Percentiles rank a stretch among this genome's conserved stretches.
Conservation (phyloP, 1,140 invertebrate species). For the Heliconius melpomene region DNA sequence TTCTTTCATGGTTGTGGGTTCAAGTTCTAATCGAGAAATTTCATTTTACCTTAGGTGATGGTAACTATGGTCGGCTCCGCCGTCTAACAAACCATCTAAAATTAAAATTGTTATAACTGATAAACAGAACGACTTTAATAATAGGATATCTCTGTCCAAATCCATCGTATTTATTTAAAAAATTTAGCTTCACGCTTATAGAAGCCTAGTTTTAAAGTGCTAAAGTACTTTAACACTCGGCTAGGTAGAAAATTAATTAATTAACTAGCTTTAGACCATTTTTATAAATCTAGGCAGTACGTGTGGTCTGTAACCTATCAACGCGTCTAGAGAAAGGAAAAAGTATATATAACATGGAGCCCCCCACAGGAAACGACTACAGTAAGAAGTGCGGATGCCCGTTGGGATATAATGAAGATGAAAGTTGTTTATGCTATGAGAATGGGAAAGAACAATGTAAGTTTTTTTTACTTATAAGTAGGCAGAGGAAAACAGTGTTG, state of each 20-base stretch:
- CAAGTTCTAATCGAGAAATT: no score
- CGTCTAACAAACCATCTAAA: no score
- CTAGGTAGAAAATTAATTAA: no score
- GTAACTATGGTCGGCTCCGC: no score
- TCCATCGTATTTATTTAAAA: no score
- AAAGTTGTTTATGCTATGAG: slow-evolving; percentile 30
- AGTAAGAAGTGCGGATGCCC: slow-evolving; percentile 34
- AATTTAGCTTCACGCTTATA: no score
- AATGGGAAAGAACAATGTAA: slow-evolving; percentile 15
- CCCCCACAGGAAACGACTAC: not conserved
- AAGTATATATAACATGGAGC: slow-evolving; percentile 23
- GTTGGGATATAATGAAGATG: slow-evolving; percentile 28
- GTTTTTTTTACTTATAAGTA: not conserved
- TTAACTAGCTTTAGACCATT: not conserved
- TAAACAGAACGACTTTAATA: no score
- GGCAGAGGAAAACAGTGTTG: not conserved
- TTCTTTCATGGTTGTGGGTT: no score
- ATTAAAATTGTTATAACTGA: no score
- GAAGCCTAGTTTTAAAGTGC: no score
- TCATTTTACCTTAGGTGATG: not conserved
- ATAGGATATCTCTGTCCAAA: no score
- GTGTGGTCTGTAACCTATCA: slow-evolving; percentile 32
- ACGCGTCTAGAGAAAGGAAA: slow-evolving; percentile 5
- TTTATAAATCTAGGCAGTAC: slow-evolving; percentile 18
- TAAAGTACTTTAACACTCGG: no score